phyloP scores from a whole-genome alignment of 2,113 vertebrate species.

The Antechinus flavipes region DNA sequence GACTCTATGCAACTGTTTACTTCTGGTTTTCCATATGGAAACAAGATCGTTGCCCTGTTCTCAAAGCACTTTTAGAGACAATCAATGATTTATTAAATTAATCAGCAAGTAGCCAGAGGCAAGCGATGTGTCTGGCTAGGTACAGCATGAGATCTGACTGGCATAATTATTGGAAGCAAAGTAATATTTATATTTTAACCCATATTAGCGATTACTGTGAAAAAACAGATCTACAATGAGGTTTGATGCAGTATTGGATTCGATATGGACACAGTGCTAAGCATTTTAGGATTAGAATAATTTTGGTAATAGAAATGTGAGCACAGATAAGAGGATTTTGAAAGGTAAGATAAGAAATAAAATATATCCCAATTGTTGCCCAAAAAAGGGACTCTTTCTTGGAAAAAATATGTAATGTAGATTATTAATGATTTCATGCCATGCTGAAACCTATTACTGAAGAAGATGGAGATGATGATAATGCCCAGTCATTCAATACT shows the following conservation, averaged over 20 bases:
- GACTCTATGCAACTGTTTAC: constrained; percentile 54
- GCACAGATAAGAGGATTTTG: constrained; percentile 57
- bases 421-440: constrained; percentile 60
- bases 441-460: constrained; percentile 58
- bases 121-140: constrained; percentile 39
- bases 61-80: constrained; percentile 56
- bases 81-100: constrained; percentile 70
- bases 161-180: constrained; percentile 46
- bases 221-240: constrained; percentile 59
- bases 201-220: constrained; percentile 61
- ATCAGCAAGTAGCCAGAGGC: constrained; percentile 56
- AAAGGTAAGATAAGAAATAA: constrained; percentile 63
- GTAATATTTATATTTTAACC: constrained; percentile 54
- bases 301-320: constrained; percentile 66
- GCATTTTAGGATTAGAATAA: constrained; percentile 61
- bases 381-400: constrained; percentile 37
- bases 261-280: constrained; percentile 59
- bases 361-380: constrained; percentile 40
- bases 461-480: constrained; percentile 68
- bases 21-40: constrained; percentile 58
- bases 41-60: constrained; percentile 57
- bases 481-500: constrained; percentile 58
- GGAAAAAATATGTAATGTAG: constrained; percentile 53
- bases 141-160: constrained; percentile 10
- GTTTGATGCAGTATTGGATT: constrained; percentile 56